Conservation (phyloP, 2,113 vertebrate species). For the Ptilorrhoa leucosticta region DNA sequence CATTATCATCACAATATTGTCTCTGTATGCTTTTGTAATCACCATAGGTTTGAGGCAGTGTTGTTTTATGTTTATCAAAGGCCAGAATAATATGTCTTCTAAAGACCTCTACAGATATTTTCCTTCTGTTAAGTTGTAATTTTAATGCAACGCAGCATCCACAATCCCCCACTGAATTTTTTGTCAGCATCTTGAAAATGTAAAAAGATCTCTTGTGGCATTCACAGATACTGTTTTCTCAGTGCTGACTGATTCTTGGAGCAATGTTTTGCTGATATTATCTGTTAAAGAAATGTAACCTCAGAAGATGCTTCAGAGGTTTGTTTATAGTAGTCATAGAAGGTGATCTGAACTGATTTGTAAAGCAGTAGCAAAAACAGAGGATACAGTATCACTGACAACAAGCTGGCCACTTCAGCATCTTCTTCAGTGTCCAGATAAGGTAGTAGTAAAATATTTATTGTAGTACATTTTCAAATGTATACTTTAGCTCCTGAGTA, state of each 20-base stretch:
- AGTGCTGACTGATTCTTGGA: not conserved
- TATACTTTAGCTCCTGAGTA: not conserved
- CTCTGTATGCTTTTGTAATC: not conserved
- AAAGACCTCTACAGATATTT: not conserved
- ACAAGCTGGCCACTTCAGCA: not conserved
- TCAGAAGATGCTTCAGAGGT: not conserved
- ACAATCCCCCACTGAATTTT: not conserved
- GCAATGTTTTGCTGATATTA: not conserved
- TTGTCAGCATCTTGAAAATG: not conserved
- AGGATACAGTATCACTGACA: not conserved
- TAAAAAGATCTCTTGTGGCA: not conserved
- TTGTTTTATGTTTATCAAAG: not conserved
- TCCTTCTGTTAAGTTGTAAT: not conserved
- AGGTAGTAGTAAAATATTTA: not conserved
- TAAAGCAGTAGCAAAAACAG: not conserved
- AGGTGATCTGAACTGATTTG: not conserved
- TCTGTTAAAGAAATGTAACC: not conserved
- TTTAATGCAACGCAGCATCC: not conserved
- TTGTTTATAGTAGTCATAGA: not conserved
- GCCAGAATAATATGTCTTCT: not conserved
- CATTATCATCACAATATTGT: not conserved
- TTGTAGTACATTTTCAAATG: not conserved
- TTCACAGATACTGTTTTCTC: not conserved
- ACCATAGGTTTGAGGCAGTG: not conserved
- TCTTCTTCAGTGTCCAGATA: not conserved